Conservation (phyloP, 2,888 invertebrate genomes). For the Caenorhabditis virilis region DNA sequence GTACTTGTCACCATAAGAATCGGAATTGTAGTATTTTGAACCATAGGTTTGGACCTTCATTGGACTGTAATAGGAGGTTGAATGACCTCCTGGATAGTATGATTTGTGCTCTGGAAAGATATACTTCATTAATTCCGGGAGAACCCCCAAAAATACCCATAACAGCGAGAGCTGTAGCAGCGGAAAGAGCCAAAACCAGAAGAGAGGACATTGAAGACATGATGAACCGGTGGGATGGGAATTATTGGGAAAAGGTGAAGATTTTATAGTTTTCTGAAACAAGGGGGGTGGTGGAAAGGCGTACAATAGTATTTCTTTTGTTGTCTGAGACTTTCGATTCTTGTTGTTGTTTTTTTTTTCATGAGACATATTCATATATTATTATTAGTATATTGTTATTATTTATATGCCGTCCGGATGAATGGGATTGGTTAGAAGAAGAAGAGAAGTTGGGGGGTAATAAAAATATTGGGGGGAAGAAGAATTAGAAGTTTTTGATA, state of each 20-base stretch:
- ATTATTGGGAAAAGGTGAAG: conserved; percentile 1
- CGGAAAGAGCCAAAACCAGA: conserved; percentile 1
- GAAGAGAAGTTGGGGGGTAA: no score
- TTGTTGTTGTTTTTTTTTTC: background rate
- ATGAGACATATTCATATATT: background rate
- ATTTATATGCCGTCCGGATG: no score
- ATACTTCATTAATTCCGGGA: background rate
- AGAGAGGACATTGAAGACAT: conserved; percentile 12
- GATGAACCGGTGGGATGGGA: conserved; percentile 5
- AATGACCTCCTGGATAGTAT: conserved; percentile 35
- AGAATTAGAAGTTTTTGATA: no score
- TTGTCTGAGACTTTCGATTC: background rate
- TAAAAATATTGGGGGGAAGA: no score
- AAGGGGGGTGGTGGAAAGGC: no score
- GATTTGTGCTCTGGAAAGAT: conserved; percentile 23
- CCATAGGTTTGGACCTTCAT: conserved; percentile 30
- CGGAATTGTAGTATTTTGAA: conserved; percentile 33
- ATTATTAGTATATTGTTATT: background rate
- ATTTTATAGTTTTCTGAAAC: background rate
- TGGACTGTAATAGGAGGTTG: conserved; percentile 24
- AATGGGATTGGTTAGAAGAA: no score
- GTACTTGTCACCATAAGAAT: conserved; percentile 28
- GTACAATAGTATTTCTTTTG: background rate
- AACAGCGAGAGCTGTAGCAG: conserved; percentile 24
- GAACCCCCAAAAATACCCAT: conserved; percentile 11